These are phyloP conservation scores for Sceloporus undulatus DNA, from an alignment of 2,113 vertebrate genomes.

Conservation along the genomic window DNA sequence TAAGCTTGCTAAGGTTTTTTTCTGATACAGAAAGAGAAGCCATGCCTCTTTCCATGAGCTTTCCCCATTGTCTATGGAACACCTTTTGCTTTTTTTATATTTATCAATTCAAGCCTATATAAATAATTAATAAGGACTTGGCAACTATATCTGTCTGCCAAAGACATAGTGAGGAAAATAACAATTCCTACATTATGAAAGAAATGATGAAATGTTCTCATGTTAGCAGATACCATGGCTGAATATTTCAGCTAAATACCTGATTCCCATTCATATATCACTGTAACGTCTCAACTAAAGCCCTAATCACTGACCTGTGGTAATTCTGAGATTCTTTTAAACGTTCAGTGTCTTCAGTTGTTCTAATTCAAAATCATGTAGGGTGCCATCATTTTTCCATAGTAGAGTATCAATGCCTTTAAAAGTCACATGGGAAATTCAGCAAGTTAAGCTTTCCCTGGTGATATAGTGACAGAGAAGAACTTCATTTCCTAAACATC, in stretches of 20 bases:
- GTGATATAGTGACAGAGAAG: neutral
- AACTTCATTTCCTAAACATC: neutral
- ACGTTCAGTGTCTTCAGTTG: neutral
- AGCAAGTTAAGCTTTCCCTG: neutral
- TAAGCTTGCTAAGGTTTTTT: neutral
- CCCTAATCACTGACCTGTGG: neutral
- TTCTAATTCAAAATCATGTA: fast-evolving
- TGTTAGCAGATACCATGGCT: neutral
- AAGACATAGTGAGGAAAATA: neutral
- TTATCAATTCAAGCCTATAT: neutral
- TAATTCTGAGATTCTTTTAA: neutral
- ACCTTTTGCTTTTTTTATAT: neutral
- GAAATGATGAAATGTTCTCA: neutral
- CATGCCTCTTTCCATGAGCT: neutral
- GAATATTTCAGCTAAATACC: neutral
- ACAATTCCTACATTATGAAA: neutral
- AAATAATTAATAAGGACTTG: neutral
- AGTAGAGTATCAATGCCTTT: neutral
- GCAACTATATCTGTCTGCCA: too few species aligned
- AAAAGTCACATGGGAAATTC: too few species aligned
- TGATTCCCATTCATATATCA: neutral
- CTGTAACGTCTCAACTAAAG: neutral
- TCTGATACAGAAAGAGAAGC: neutral
- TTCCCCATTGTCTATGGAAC: neutral
- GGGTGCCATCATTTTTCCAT: neutral